Evolutionary conservation across 2,888 invertebrate species (phyloP), one percentile per base, ranked within the genome.

Genomic region (Phengaris arion): DNA sequence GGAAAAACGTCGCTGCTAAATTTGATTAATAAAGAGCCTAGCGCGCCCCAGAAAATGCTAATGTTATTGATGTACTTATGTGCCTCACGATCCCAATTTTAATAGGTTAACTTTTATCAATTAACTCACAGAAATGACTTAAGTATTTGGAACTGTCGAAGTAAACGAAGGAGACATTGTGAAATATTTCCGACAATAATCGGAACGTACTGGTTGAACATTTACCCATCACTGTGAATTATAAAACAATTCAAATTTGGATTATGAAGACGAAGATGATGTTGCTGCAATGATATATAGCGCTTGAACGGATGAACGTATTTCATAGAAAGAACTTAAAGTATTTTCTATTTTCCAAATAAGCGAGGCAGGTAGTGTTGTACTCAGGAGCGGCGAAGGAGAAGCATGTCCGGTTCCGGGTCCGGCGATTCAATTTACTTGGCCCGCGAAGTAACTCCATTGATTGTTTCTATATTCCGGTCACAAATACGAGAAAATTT

Each of bases 401-500:
- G 84, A 82, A 84, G 82, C 83, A 84, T 83, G 84, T 91, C 92
- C 92, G 91, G 91, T 89, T 90, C 90, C 91, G 75, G 52, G 64
- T 77, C 78, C 77, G 72, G 81, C 86, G 87, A 92, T 92, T 91
- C 91, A 91, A 92, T 93, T 93, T 91, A 83, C 84, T 84, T 82
- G 82, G 82, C 81, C 86, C 86, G 86, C 86, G 87, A 88, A 91
- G 72, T 88, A 91, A 92, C 92, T 92, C 84, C 88, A 89, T 89
- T 92, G 91, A 92, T 92, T 92, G 91, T 91, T 88, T 92, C 91
- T 88, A 88, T 91, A 92, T 93, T 92, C 92, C 88, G 87, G 85
- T 87, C 91, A 88, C 90, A 88, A 84, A 84, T 85, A 82, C 82
- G 77, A 79, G 82, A 84, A 82, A 84, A 83, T 84, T 82, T 83